Conservation (phyloP, 2,113 vertebrate species). For the Chaetodon auriga region DNA sequence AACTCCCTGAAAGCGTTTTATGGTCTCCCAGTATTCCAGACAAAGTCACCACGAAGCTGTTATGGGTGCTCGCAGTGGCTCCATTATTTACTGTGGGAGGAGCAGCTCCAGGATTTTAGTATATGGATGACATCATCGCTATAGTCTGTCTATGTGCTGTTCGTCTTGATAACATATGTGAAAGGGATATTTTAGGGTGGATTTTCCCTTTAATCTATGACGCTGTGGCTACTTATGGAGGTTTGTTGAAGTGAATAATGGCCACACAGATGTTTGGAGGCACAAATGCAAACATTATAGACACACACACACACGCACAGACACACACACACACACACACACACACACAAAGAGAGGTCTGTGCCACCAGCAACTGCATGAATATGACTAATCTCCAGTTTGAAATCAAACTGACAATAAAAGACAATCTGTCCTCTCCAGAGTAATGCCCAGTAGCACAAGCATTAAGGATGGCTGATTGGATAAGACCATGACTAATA, state of each 20-base stretch:
- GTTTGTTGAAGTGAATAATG: slow-evolving; percentile 24
- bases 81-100: background rate
- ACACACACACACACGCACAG: background rate
- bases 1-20: no score
- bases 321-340: slow-evolving; percentile 4
- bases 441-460: slow-evolving; percentile 59
- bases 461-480: slow-evolving; percentile 70
- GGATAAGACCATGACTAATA: slow-evolving; percentile 77
- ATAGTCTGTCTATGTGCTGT: background rate
- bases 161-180: background rate
- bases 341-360: slow-evolving; percentile 20
- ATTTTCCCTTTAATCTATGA: slow-evolving; percentile 6
- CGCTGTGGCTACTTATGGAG: background rate
- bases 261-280: slow-evolving; percentile 26
- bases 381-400: slow-evolving; percentile 67
- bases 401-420: slow-evolving; percentile 71
- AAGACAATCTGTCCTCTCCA: slow-evolving; percentile 71
- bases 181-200: background rate
- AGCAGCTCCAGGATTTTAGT: background rate
- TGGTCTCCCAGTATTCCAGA: background rate
- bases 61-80: background rate
- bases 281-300: slow-evolving; percentile 29
- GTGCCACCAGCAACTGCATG: slow-evolving; percentile 50
- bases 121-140: slow-evolving; percentile 8
- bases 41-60: background rate